Base-by-base conservation (phyloP, 2,888 invertebrate genomes). In the Drosophila melanosoma region DNA sequence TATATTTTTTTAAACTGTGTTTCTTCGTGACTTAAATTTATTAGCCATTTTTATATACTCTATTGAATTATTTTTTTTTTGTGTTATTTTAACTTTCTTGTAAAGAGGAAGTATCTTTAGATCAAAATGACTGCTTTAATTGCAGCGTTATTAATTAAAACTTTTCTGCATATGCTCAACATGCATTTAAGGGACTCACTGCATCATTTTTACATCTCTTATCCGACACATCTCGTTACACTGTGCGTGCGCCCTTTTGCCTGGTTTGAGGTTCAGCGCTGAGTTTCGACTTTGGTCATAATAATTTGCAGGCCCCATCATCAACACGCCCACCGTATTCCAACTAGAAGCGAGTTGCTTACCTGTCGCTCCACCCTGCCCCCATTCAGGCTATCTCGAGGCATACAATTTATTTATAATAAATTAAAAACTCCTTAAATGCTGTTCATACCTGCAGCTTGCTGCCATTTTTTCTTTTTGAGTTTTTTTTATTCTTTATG, bases 381-480 rank as follows among this genome's bases (percentile, higher is more conserved):
- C n/a, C 36, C 26, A 59, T 38, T 65, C 53, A 59, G 52, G 54
- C 75, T 61, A 42, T 58, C 72, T 26, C 56, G 45, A 64, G 53
- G 69, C 74, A 71, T 73, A 79, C 78, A 86, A 84, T 90, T 77
- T 91, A 90, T 85, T 85, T 90, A 87, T 82, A 89, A 92, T 90
- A 92, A 92, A 92, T 91, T 91, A 92, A 91, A 91, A 92, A 87
- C 89, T 83, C 84, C 84, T 92, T 92, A 92, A 91, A 91, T 87
- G 91, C 83, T 81, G 83, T 76, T 80, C 75, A 74, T 71, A 79
- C 70, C 75, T 72, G 76, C 65, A 59, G 79, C 69, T 29, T 48
- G 68, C 75, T 68, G 69, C 65, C 69, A 68, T 82, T 83, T 89
- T 68, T 75, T 58, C 69, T 58, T 45, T 15, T 29, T n/a, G 23